Base-by-base conservation (phyloP, 2,888 invertebrate genomes). In the Creontiades dilutus region DNA sequence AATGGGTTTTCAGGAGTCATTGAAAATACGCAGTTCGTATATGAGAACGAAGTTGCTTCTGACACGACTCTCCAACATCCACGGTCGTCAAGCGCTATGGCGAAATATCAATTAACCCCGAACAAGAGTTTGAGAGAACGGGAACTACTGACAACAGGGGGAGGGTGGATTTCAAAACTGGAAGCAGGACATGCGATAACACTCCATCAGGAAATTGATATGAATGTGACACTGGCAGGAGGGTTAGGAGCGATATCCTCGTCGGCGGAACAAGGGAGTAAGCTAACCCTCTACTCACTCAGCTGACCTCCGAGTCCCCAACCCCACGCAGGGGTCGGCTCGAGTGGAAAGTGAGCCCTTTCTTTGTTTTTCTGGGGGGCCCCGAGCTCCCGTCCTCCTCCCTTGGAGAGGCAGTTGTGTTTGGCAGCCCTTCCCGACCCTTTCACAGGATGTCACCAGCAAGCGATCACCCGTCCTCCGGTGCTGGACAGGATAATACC, bases 191-290 rank as follows among this genome's bases (percentile, higher is more conserved):
- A 68, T 12, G 68, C 68, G 68, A 68, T 68, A 68, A 68, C 68
- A 68, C 68, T 68, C 68, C 68, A 68, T 68, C 68, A 68, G 68
- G 68, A 68, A 68, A 68, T 68, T 68, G 68, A 68, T 68, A 68
- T 68, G 68, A 23, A 68, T 68, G 68, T 68, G 68, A 68, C 68
- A 68, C 68, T 68, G 68, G 27, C 68, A 68, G 68, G 68, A 68
- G 68, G 68, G 68, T 0, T 68, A 5, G 23, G 68, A 13, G 27
- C 23, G 7, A 68, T 27, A 68, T 68, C 68, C 68, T 23, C 14
- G 52, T 52, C 68, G 68, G 27, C 14, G 19, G 23, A 68, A 68
- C 13, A 68, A 68, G 68, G 68, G 68, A 19, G 68, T 23, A 68
- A 68, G 68, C 27, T 68, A 23, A 68, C 68, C 68, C 68, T 23